Base-by-base conservation (phyloP, 2,888 invertebrate species). In the Amitus sp. region DNA sequence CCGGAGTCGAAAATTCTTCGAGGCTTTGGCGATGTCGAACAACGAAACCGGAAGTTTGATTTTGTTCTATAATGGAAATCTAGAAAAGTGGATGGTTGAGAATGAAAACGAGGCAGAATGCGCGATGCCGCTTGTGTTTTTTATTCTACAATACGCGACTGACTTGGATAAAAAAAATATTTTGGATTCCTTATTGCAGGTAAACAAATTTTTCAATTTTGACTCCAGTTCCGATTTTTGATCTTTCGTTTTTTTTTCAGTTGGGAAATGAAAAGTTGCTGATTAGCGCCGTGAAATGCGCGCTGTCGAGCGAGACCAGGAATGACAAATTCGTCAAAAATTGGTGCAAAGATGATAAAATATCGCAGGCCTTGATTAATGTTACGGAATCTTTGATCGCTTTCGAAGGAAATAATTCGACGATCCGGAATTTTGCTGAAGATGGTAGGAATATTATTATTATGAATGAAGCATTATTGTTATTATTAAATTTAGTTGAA, bases 101-200 rank as follows among this genome's bases (percentile, higher is more conserved):
- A 84, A 85, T 46, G 76, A 83, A 0, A 85, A 86, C 67, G 82
- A 86, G 15, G 84, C 85, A 33, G 85, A 85, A 63, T 75, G 85
- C 27, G 81, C 89, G 1, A 82, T 90, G 1, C 87, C 89, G 70
- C 81, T 92, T 9, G 82, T 88, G 43, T 91, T 92, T 76, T 82
- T 87, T 55, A 73, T 90, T 46, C 73, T 89, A 57, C 82, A 83
- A 27, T 85, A 87, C 65, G 75, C 90, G 67, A 76, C 80, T 17
- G 83, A 85, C 28, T 45, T 64, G 2, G 86, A 88, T 47, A 87
- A 87, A 71, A 80, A 85, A 19, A 77, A 78, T 1, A 82, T 89
- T 59, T 83, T 91, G 61, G 78, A 84, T 17, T 84, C 84, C 0
- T 83, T 92, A 49, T 73, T 85, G 20, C 83, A 86, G 85, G 90